Percentiles rank a stretch among this genome's conserved stretches.
Evolutionary conservation across 2,888 invertebrate genomes (phyloP).

Genomic region (Synanthedon vespiformis): DNA sequence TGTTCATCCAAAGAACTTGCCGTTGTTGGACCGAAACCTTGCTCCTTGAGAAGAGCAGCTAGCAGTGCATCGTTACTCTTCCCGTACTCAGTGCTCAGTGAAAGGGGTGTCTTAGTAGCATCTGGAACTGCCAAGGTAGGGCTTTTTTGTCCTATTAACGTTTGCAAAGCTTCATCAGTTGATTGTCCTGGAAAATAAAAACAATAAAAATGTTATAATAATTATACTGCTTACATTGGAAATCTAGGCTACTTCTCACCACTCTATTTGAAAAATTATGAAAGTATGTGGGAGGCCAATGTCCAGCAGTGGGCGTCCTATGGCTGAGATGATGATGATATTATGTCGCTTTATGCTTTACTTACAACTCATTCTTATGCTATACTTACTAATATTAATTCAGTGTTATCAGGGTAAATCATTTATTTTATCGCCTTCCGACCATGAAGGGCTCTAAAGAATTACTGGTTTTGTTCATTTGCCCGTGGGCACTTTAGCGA

Average conservation of each 20-base stretch:
- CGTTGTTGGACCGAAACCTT: conserved; percentile 79
- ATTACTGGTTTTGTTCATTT: no score
- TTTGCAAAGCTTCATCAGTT: conserved; percentile 54
- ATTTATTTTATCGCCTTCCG: neutral
- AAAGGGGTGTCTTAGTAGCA: conserved; percentile 51
- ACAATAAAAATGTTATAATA: neutral
- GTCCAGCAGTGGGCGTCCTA: neutral
- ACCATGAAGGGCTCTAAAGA: neutral
- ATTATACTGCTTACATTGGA: neutral
- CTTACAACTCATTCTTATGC: no score
- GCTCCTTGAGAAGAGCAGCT: conserved; percentile 77
- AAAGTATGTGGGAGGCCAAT: neutral
- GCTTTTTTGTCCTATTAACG: conserved; percentile 44
- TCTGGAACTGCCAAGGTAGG: conserved; percentile 47
- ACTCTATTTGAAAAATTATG: no score
- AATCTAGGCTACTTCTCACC: no score
- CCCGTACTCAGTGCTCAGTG: conserved; percentile 67
- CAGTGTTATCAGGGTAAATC: neutral
- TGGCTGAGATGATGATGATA: neutral
- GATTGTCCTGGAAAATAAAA: conserved; percentile 42
- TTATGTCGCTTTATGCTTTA: neutral
- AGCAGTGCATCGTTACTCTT: conserved; percentile 77
- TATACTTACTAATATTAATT: neutral
- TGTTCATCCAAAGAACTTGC: conserved; percentile 73
- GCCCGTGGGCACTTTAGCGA: no score